These are phyloP conservation scores for Microcebus murinus DNA, from an alignment of 2,113 vertebrate species.

Conservation along the genomic window DNA sequence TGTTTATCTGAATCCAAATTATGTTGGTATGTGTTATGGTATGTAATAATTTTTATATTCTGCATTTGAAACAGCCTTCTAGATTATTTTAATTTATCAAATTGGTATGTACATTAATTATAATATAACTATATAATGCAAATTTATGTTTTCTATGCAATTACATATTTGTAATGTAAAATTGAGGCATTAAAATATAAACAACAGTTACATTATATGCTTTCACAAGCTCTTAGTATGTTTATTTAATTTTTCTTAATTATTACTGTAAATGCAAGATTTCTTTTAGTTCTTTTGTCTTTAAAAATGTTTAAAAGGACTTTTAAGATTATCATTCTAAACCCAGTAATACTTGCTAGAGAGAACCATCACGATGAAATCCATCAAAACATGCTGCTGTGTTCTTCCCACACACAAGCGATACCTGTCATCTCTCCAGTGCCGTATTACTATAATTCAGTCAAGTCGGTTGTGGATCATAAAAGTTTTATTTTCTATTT, in stretches of 20 bases:
- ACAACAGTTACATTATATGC: constrained; percentile 20
- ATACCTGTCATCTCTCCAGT: neutral
- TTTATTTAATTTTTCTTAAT: constrained; percentile 17
- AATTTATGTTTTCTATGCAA: neutral
- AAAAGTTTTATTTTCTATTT: neutral
- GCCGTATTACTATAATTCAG: neutral
- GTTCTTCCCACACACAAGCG: neutral
- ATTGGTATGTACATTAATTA: neutral
- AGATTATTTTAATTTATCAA: constrained; percentile 6
- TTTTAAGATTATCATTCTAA: neutral
- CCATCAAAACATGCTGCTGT: neutral
- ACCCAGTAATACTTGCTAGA: neutral
- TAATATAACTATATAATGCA: neutral
- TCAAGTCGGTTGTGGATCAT: neutral
- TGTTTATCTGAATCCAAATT: neutral
- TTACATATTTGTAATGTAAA: constrained; percentile 19
- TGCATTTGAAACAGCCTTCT: constrained; percentile 15
- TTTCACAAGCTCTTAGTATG: neutral
- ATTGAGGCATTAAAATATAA: constrained; percentile 6
- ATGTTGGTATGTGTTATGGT: neutral
- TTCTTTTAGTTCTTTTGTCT: neutral
- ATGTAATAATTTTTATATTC: neutral
- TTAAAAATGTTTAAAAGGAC: neutral
- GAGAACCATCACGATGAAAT: neutral
- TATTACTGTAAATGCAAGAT: neutral